phyloP scores from a whole-genome alignment of 2,797 vertebrate genomes.

The Coendou prehensilis region DNA sequence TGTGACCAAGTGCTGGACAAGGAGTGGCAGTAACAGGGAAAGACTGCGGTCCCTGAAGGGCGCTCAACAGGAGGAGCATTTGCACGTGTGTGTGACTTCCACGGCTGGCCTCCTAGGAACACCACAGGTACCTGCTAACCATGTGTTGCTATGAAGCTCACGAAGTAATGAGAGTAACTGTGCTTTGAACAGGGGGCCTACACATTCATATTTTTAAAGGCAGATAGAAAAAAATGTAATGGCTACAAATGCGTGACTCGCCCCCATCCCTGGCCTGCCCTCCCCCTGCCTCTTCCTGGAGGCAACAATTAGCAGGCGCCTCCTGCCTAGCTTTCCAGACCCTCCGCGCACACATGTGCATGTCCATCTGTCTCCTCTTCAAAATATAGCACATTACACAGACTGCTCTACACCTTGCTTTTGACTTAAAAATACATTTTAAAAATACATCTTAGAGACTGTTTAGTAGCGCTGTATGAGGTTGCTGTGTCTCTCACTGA shows the following conservation, averaged over 20 bases:
- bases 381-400: neutral
- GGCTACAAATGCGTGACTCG: neutral
- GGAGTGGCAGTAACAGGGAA: neutral
- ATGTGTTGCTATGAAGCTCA: neutral
- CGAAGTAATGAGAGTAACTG: neutral
- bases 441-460: constrained; percentile 43
- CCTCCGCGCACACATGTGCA: neutral
- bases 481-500: neutral
- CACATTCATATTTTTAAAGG: neutral
- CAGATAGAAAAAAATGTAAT: neutral
- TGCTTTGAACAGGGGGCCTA: neutral
- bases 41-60: neutral
- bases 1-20: neutral
- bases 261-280: neutral
- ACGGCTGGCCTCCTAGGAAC: neutral
- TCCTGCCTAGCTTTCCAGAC: neutral
- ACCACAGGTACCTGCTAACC: neutral
- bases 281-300: neutral
- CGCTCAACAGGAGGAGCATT: neutral
- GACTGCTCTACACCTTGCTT: constrained; percentile 55
- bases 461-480: neutral
- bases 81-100: neutral
- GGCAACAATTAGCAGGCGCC: neutral
- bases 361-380: neutral
- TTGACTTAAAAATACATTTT: constrained; percentile 65